These are phyloP conservation scores for Drosophila repletoides DNA, from an alignment of 1,140 invertebrate genomes.

Conservation along the genomic window DNA sequence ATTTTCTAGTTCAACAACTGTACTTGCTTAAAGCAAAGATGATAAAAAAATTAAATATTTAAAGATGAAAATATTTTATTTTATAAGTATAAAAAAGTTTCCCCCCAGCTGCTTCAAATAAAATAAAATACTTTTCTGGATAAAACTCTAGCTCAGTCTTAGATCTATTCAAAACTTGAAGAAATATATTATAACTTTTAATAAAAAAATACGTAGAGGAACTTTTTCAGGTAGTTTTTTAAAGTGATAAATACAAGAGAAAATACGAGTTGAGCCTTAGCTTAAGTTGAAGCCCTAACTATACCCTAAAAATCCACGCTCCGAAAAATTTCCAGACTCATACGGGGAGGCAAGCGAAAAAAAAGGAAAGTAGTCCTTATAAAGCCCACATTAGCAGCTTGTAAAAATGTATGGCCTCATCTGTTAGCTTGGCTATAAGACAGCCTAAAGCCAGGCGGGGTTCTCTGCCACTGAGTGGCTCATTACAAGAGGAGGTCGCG, in stretches of 20 bases:
- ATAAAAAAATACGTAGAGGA: not conserved
- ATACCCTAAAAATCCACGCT: slow-evolving; percentile 33
- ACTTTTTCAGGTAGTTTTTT: not conserved
- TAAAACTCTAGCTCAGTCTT: too few relatives aligned
- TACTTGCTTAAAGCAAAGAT: too few relatives aligned
- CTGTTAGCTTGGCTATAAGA: slow-evolving; percentile 15
- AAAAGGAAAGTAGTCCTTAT: slow-evolving; percentile 3
- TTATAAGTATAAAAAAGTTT: too few relatives aligned
- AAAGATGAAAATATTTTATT: too few relatives aligned
- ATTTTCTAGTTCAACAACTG: too few relatives aligned
- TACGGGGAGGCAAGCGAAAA: not conserved
- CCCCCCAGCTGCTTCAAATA: too few relatives aligned
- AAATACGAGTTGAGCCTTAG: slow-evolving; percentile 1
- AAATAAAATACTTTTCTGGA: too few relatives aligned
- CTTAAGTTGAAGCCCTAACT: not conserved
- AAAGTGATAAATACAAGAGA: slow-evolving; percentile 8
- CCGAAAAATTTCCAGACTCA: slow-evolving; percentile 36
- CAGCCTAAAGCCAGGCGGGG: slow-evolving; percentile 32
- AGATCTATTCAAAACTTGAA: not conserved
- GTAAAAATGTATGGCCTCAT: slow-evolving; percentile 61
- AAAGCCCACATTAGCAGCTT: slow-evolving; percentile 68
- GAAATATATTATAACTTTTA: not conserved
- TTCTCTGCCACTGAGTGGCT: slow-evolving; percentile 19
- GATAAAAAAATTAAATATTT: too few relatives aligned
- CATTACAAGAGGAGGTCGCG: slow-evolving; percentile 60